Conservation (phyloP, 2,113 vertebrate genomes). For the Brachypodius melanocephalos region DNA sequence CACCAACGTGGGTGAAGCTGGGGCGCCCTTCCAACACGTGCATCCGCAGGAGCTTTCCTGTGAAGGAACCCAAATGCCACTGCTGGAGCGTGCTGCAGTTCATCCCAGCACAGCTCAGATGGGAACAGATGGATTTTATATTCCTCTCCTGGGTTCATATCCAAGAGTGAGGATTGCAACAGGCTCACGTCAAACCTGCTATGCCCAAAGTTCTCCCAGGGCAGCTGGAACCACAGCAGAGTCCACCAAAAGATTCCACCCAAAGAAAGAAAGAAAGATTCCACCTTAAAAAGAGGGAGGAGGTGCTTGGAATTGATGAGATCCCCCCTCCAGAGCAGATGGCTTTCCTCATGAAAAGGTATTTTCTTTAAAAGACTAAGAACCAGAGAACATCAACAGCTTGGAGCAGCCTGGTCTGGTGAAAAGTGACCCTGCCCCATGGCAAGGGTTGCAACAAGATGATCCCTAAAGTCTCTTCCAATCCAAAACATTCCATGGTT, state of each 20-base stretch:
- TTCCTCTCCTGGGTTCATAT: background rate
- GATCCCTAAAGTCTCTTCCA: background rate
- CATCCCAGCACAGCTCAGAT: background rate
- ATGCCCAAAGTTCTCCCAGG: background rate
- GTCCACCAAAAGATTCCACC: background rate
- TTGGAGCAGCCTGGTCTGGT: background rate
- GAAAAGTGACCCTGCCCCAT: background rate
- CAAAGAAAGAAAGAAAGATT: background rate
- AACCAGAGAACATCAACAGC: background rate
- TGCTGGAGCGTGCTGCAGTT: background rate
- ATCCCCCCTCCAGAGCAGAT: background rate
- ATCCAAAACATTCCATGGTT: background rate
- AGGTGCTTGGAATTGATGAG: background rate
- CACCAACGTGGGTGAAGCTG: accelerated
- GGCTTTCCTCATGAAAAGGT: background rate
- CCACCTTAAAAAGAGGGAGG: background rate
- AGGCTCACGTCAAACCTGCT: accelerated
- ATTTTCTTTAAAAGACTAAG: background rate
- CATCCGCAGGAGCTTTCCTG: background rate
- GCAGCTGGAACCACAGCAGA: background rate
- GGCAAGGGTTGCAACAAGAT: background rate
- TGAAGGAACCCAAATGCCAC: background rate
- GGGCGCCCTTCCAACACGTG: background rate
- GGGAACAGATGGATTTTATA: background rate
- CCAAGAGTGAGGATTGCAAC: accelerated